Evolutionary conservation across 2,888 invertebrate species (phyloP).

Genomic region (Argyra leucocephala): DNA sequence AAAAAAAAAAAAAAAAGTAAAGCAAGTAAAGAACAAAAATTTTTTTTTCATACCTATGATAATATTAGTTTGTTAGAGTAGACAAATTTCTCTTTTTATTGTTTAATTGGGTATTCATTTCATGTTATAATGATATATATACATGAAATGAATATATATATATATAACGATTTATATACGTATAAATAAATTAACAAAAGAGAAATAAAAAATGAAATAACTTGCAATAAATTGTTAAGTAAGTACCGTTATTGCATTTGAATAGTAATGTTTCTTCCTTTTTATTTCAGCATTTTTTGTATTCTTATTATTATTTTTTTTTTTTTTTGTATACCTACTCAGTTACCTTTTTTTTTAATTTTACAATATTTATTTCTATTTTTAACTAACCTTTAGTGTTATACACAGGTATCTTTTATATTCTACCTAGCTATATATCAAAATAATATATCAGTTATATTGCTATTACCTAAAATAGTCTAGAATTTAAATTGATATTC

Average conservation of each 20-base stretch:
- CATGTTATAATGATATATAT: neutral
- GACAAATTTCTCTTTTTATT: neutral
- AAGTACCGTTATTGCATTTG: slow-evolving; percentile 6
- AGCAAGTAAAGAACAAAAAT: neutral
- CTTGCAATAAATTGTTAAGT: slow-evolving; percentile 1
- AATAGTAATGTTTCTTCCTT: neutral
- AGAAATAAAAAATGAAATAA: neutral
- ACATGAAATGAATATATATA: neutral
- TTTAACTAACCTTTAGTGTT: neutral
- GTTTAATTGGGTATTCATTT: slow-evolving; percentile 1
- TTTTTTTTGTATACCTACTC: neutral
- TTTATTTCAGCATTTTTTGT: neutral
- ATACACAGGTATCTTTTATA: neutral
- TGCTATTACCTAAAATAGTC: too few relatives aligned
- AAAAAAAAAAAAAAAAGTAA: too few relatives aligned
- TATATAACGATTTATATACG: neutral
- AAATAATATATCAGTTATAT: too few relatives aligned
- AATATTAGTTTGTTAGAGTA: neutral
- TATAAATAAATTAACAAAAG: neutral
- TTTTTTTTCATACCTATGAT: neutral
- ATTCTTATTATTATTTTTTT: neutral
- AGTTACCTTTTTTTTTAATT: neutral
- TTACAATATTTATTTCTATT: neutral
- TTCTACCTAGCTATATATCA: too few relatives aligned
- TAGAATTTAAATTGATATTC: neutral